Percentiles rank a stretch among this genome's conserved stretches.
phyloP scores from a whole-genome alignment of 1,140 invertebrate genomes.

The Hylyphantes graminicola region DNA sequence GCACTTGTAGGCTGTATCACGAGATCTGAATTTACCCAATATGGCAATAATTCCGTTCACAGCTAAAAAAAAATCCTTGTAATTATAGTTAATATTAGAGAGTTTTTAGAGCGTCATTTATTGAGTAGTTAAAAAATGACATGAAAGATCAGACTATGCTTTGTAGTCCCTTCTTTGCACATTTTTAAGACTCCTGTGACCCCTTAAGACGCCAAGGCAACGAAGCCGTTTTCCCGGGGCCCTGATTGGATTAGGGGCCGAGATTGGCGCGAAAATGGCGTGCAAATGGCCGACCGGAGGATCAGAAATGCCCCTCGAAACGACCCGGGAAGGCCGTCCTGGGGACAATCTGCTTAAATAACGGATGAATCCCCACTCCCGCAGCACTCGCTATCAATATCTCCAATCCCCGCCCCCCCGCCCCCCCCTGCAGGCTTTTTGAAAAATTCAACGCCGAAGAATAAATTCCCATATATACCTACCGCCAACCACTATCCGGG shows the following conservation, averaged over 20 bases:
- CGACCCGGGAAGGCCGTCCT: conserved; percentile 18
- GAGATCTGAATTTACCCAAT: too few species aligned
- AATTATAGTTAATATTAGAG: too few species aligned
- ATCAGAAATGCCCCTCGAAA: conserved; percentile 42
- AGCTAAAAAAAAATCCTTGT: not conserved
- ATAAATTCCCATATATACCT: conserved; percentile 45
- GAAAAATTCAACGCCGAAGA: conserved; percentile 57
- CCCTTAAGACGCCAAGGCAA: conserved; percentile 36
- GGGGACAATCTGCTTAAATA: conserved; percentile 60
- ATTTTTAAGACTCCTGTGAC: too few species aligned
- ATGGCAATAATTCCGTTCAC: not conserved
- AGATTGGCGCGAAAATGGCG: conserved; percentile 60
- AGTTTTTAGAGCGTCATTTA: too few species aligned
- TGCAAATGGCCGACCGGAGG: conserved; percentile 60
- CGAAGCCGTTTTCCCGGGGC: conserved; percentile 26
- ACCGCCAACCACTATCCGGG: not conserved
- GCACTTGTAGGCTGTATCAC: too few species aligned
- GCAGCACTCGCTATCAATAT: conserved; percentile 56
- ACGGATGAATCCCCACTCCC: conserved; percentile 42
- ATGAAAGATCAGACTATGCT: too few species aligned
- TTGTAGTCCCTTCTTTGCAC: too few species aligned
- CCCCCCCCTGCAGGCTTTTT: conserved; percentile 33
- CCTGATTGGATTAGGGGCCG: conserved; percentile 58
- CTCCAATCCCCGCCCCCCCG: conserved; percentile 42
- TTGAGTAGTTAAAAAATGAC: too few species aligned